Evolutionary conservation across 2,113 vertebrate genomes (phyloP), one percentile per base, ranked within the genome.

Genomic region (Salvelinus sp.): DNA sequence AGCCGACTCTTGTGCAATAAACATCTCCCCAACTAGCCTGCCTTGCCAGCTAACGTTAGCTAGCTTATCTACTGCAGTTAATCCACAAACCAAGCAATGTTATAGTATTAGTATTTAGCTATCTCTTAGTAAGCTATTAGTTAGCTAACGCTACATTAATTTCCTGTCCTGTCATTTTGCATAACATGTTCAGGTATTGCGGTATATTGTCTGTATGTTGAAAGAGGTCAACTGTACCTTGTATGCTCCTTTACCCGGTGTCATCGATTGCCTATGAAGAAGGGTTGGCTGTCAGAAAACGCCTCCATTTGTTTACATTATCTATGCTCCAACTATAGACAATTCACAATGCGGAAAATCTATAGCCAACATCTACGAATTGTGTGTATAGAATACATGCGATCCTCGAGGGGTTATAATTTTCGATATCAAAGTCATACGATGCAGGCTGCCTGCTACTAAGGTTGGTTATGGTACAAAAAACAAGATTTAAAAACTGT

Each of bases 271-370:
- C 7, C 28, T 33, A 27, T 44, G 38, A 44, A 44, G 7, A 44
- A 27, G 12, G 4, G 25, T 13, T 33, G 14, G 64, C 63, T 75
- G 73, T 54, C 44, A 54, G 23, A n/a, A 27, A 6, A 48, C 23
- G 25, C 62, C 16, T 66, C 62, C 62, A 74, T 23, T 67, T 67
- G 63, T 75, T 75, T 75, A 68, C 65, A 75, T 75, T 22, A 44
- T 2, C 38, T 7, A 44, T 44, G 38, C 0, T 44, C 38, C 6
- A 44, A 57, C 3, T 16, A 57, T 57, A 57, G 54, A 57, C n/a
- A 6, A 14, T 20, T 16, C 18, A 20, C 54, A 27, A 66, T 25
- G 64, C 14, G 27, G 27, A n/a, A 66, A 66, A 44, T 10, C 3
- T 57, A 14, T 57, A 20, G 4, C n/a, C 16, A 13, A 57, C 16